Conservation (phyloP, 2,797 vertebrate genomes). For the Propithecus perrieri region DNA sequence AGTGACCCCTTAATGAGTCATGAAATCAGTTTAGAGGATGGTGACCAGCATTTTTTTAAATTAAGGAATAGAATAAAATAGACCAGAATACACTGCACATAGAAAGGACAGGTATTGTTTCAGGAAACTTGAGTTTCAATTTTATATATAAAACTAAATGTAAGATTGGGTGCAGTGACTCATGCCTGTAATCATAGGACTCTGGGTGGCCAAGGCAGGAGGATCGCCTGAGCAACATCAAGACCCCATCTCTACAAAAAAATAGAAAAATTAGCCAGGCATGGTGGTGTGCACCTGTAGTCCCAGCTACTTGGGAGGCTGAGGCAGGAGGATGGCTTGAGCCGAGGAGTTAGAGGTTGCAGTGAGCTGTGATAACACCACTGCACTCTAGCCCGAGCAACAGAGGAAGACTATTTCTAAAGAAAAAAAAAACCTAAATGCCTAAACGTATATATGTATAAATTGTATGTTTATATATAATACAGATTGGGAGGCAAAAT, state of each 20-base stretch:
- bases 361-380: not conserved
- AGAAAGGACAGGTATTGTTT: not conserved
- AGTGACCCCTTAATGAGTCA: not conserved
- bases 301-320: not conserved
- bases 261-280: not conserved
- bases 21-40: not conserved
- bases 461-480: not conserved
- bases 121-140: not conserved
- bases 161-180: not conserved
- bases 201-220: not conserved
- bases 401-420: not conserved
- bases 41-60: not conserved
- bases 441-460: not conserved
- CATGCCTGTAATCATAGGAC: not conserved
- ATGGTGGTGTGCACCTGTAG: accelerated
- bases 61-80: slow-evolving; percentile 6
- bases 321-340: not conserved
- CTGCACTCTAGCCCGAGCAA: not conserved
- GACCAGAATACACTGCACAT: not conserved
- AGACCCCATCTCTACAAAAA: not conserved
- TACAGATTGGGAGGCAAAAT: not conserved
- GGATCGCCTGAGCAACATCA: not conserved
- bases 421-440: not conserved
- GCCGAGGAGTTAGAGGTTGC: not conserved
- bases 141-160: not conserved